Percentiles rank a stretch among this genome's conserved stretches.
Conservation (phyloP, 1,140 invertebrate species). For the Pseudomyrmex cubaensis region DNA sequence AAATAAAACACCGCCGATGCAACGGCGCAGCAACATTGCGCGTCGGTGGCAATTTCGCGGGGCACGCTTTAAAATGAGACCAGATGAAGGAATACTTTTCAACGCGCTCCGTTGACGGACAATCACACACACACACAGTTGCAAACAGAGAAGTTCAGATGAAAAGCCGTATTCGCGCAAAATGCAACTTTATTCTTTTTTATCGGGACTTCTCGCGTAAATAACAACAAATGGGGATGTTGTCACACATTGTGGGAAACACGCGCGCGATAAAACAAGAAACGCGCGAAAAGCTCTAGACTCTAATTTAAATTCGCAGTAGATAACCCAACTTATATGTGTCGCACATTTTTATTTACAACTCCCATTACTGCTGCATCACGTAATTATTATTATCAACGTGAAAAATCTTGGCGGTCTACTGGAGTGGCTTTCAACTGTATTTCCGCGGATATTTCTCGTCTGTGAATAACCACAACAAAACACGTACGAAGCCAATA, state of each 20-base stretch:
- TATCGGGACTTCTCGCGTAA: not conserved
- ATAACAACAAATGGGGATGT: not conserved
- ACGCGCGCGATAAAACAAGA: too few species aligned
- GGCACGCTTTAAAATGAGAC: slow-evolving; percentile 13
- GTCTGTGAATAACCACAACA: not conserved
- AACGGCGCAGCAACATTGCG: not conserved
- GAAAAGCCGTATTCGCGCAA: too few species aligned
- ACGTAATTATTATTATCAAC: too few species aligned
- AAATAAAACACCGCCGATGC: slow-evolving; percentile 35
- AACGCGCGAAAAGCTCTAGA: too few species aligned
- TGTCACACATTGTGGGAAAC: not conserved
- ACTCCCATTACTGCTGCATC: too few species aligned
- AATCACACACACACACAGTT: not conserved
- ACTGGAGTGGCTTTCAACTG: slow-evolving; percentile 5
- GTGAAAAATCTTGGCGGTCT: not conserved
- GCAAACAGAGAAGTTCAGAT: not conserved
- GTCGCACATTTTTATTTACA: too few species aligned
- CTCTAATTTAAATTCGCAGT: too few species aligned
- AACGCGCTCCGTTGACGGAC: not conserved
- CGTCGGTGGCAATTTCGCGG: slow-evolving; percentile 13
- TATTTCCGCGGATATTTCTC: not conserved
- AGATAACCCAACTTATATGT: too few species aligned
- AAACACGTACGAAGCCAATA: slow-evolving; percentile 3
- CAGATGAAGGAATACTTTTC: slow-evolving; percentile 13
- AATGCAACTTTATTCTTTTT: too few species aligned